These are phyloP conservation scores for Pocillopora verrucosa DNA, from an alignment of 64 coral and sea anemone species.

Conservation along the genomic window DNA sequence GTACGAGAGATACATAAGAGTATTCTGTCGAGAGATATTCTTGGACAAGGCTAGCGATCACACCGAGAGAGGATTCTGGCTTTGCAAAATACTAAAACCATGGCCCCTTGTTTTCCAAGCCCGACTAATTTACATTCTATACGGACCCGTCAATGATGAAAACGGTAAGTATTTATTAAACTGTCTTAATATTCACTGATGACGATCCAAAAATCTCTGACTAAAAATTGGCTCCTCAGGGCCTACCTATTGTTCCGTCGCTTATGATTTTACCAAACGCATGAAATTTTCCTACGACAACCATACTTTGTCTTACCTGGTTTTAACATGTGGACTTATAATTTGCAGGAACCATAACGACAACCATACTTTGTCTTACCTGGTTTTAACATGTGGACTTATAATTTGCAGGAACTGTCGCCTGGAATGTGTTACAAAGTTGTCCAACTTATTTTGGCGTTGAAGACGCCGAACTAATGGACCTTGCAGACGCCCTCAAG, in stretches of 20 bases:
- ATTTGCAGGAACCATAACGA: conserved; percentile 62
- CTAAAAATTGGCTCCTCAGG: too few species aligned
- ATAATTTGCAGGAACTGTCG: conserved; percentile 68
- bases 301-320: too few species aligned
- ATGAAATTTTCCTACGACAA: too few species aligned
- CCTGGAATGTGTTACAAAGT: conserved; percentile 77
- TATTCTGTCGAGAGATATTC: conserved; percentile 96
- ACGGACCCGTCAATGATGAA: conserved; percentile 76
- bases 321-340: too few species aligned
- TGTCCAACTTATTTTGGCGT: conserved; percentile 97
- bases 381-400: too few species aligned
- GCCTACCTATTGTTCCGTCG: background rate
- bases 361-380: too few species aligned
- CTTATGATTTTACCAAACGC: too few species aligned
- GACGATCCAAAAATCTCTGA: background rate
- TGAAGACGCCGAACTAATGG: conserved; percentile 69
- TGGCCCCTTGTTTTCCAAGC: conserved; percentile 98
- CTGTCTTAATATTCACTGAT: background rate
- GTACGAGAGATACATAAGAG: conserved; percentile 95
- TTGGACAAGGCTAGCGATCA: conserved; percentile 84
- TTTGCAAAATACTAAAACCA: conserved; percentile 84
- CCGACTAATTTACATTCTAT: conserved; percentile 84
- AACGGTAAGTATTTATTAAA: conserved; percentile 49
- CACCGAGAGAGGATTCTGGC: conserved; percentile 88
- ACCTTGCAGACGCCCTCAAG: conserved; percentile 74